Evolutionary conservation across 2,113 vertebrate species (phyloP).

Genomic region (Sturnira hondurensis): DNA sequence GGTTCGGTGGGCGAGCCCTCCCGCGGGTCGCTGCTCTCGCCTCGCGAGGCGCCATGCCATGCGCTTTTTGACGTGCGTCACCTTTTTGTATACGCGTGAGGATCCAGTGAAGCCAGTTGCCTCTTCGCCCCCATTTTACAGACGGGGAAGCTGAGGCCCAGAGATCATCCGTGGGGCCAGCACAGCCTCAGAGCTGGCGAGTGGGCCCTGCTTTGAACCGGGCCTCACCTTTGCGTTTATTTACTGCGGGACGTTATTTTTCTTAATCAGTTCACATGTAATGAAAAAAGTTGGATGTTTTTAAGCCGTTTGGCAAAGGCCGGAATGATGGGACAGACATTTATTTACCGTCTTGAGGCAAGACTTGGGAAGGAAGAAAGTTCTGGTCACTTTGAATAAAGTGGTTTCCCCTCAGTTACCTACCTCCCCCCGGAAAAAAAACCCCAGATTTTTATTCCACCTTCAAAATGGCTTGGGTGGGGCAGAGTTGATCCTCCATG

Average conservation of each 20-base stretch:
- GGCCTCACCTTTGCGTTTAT: background rate
- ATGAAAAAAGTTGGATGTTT: background rate
- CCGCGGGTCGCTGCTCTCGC: background rate
- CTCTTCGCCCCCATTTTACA: background rate
- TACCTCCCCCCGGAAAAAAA: accelerated
- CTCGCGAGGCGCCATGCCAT: background rate
- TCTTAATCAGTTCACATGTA: background rate
- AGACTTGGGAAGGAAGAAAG: background rate
- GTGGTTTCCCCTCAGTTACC: accelerated
- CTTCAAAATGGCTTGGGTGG: background rate
- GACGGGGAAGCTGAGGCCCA: background rate
- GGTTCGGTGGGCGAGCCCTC: background rate
- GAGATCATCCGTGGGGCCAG: accelerated
- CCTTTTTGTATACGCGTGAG: background rate
- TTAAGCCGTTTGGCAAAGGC: background rate
- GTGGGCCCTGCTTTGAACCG: background rate
- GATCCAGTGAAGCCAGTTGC: background rate
- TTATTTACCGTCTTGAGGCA: background rate
- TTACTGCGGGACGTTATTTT: background rate
- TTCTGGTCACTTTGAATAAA: background rate
- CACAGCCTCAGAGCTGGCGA: background rate
- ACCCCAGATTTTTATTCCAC: background rate
- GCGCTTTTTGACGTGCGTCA: slow-evolving; percentile 11
- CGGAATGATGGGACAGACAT: background rate
- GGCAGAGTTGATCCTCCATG: background rate